Conservation (phyloP, 2,113 vertebrate genomes). For the Lucifuga dentata region DNA sequence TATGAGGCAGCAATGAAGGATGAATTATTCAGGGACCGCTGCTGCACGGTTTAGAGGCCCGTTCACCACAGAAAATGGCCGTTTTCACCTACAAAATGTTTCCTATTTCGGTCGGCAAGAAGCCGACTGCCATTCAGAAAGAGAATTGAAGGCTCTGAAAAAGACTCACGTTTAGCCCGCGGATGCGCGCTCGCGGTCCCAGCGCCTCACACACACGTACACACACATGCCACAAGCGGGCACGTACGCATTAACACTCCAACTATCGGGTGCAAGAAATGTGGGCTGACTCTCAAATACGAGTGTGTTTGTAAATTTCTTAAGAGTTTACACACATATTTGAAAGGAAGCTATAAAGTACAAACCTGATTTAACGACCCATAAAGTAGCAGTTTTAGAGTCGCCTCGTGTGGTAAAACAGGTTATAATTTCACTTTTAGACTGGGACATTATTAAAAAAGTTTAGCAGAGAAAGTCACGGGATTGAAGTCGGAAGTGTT, state of each 20-base stretch:
- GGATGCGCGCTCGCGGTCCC: slow-evolving; percentile 41
- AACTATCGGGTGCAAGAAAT: no score
- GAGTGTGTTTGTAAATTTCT: not conserved
- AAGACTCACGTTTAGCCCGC: slow-evolving; percentile 47
- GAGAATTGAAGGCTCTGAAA: slow-evolving; percentile 75
- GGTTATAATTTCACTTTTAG: no score
- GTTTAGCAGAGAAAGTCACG: no score
- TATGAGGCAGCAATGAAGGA: slow-evolving; percentile 96
- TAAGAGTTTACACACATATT: rapidly evolving
- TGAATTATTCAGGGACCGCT: slow-evolving; percentile 98
- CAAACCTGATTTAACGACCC: no score
- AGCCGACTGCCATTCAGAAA: slow-evolving; percentile 73
- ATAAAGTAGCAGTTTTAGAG: no score
- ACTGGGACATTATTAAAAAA: no score
- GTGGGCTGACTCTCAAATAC: not conserved
- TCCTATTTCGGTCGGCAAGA: slow-evolving; percentile 79
- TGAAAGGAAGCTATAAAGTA: not conserved
- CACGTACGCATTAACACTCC: not conserved
- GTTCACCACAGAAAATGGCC: slow-evolving; percentile 86
- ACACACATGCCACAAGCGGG: not conserved
- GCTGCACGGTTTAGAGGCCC: slow-evolving; percentile 88
- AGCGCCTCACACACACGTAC: not conserved
- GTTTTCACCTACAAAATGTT: slow-evolving; percentile 93
- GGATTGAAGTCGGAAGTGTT: no score
- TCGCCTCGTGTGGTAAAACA: no score